Base-by-base conservation (phyloP, 2,113 vertebrate species). In the Fulmarus glacialis region DNA sequence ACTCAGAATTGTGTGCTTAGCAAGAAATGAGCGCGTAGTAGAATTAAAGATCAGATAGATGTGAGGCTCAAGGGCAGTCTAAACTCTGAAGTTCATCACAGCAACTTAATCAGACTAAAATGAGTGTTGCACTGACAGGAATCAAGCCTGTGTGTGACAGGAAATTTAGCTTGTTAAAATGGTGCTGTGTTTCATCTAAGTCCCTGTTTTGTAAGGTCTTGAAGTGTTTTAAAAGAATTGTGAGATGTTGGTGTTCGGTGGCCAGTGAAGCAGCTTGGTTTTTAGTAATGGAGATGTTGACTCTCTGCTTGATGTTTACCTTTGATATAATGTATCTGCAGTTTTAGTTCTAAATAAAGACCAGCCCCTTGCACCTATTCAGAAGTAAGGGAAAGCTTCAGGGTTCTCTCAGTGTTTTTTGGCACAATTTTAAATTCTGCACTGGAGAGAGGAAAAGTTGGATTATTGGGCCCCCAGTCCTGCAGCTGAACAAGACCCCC, bases 1-100 rank as follows among this genome's bases (percentile, higher is more conserved):
- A 98, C 96, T 77, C 43, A 96, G 97, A 97, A 97, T 92, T 96
- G 98, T 98, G 98, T 98, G 97, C 97, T 96, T 97, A 94, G 96
- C 97, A 94, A 98, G 98, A 98, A 97, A 93, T 90, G 97, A 98
- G 96, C 78, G 94, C 97, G 94, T 82, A 78, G 94, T 85, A 85
- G 97, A 98, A 98, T 97, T 96, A 97, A 96, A 98, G 97, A 98
- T 97, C 97, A 98, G 97, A 97, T 96, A 95, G 97, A 97, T 97
- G 96, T 83, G 95, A 95, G 24, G 97, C 98, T 97, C 98, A 98
- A 98, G 98, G 97, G 97, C 98, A 97, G 96, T 74, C 97, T 96
- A 95, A 97, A 92, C 97, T 98, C 97, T 97, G 96, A 98, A 98
- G 98, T 98, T 98, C 98, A 98, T 98, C 97, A 97, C 97, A 97